phyloP scores from a whole-genome alignment of 2,113 vertebrate genomes.

The Lipotes vexillifer region DNA sequence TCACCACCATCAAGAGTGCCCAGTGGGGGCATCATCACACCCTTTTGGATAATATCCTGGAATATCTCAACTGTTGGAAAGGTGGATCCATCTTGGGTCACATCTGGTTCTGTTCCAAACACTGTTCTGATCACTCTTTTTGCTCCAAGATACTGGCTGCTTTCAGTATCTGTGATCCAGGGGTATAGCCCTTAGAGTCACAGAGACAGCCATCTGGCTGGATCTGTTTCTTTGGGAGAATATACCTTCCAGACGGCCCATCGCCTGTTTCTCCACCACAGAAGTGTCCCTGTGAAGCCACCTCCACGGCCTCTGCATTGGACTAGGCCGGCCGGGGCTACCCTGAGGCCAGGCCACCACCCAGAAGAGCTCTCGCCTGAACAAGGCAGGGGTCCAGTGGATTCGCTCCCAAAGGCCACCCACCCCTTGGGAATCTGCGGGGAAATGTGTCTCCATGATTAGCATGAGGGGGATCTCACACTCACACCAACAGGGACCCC shows the following conservation, averaged over 20 bases:
- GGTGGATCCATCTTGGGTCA: not conserved
- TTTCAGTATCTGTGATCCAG: not conserved
- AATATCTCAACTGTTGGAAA: not conserved
- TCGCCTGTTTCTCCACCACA: not conserved
- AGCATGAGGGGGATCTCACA: not conserved
- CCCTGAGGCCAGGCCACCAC: not conserved
- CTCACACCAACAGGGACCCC: not conserved
- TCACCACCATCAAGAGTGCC: fast-evolving
- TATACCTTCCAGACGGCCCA: fast-evolving
- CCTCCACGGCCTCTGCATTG: fast-evolving
- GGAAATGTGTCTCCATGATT: not conserved
- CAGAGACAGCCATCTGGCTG: not conserved
- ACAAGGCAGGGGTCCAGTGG: not conserved
- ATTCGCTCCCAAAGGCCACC: not conserved
- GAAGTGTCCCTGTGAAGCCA: not conserved
- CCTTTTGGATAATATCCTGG: fast-evolving
- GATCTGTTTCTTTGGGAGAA: not conserved
- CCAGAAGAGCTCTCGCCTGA: fast-evolving
- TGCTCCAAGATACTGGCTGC: not conserved
- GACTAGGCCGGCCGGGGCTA: fast-evolving
- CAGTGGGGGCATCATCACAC: fast-evolving
- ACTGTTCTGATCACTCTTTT: not conserved
- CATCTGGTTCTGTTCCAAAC: not conserved
- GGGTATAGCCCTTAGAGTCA: fast-evolving
- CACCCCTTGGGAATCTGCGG: fast-evolving